These are phyloP conservation scores for Drosophila affinis DNA, from an alignment of 2,888 invertebrate genomes.

Conservation along the genomic window DNA sequence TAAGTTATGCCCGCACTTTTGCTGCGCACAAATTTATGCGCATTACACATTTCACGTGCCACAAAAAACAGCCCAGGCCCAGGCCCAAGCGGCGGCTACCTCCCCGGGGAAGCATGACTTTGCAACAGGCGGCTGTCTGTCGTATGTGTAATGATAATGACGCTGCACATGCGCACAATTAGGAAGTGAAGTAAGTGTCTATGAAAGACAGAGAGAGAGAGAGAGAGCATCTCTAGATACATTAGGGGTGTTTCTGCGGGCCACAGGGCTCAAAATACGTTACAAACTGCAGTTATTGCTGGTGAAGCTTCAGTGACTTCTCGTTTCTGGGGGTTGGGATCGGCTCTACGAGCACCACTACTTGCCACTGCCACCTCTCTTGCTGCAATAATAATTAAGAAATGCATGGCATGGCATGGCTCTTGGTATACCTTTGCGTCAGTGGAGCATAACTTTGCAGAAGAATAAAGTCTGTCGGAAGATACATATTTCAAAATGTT, in stretches of 20 bases:
- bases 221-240: conserved; percentile 1
- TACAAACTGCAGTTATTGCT: conserved; percentile 66
- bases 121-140: conserved; percentile 37
- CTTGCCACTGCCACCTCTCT: conserved; percentile 4
- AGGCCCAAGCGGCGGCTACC: conserved; percentile 15
- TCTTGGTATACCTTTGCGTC: conserved; percentile 48
- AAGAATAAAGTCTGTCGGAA: conserved; percentile 13
- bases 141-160: conserved; percentile 62
- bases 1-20: conserved; percentile 52
- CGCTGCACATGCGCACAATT: conserved; percentile 81
- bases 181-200: conserved; percentile 71
- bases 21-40: conserved; percentile 54
- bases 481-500: conserved; percentile 47
- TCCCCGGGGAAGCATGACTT: conserved; percentile 60
- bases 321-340: conserved; percentile 26
- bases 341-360: not conserved
- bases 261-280: conserved; percentile 69
- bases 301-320: conserved; percentile 72
- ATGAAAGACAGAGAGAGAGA: conserved; percentile 16
- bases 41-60: conserved; percentile 74
- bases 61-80: conserved; percentile 6
- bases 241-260: not conserved
- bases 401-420: conserved; percentile 69
- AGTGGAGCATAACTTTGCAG: conserved; percentile 66
- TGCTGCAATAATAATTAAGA: conserved; percentile 69